Evolutionary conservation across 2,888 invertebrate species (phyloP), one percentile per base, ranked within the genome.

Genomic region (Atethmia centrago): DNA sequence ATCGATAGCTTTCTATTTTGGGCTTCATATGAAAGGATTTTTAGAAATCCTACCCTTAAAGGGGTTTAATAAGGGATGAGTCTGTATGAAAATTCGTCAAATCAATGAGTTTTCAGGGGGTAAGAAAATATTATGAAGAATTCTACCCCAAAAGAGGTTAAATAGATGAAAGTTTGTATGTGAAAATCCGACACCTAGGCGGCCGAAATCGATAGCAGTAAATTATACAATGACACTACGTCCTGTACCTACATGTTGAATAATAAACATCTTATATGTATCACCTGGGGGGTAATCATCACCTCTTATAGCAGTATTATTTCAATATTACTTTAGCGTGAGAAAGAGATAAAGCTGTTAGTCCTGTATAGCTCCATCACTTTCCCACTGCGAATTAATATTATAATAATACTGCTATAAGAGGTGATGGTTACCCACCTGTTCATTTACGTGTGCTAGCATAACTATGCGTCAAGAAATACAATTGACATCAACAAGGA

Each of bases 401-500:
- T n/a, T n/a, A n/a, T n/a, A n/a, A n/a, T n/a, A n/a, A n/a, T n/a
- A n/a, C n/a, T n/a, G n/a, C n/a, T n/a, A n/a, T n/a, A n/a, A n/a
- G n/a, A n/a, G n/a, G n/a, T n/a, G n/a, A n/a, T n/a, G n/a, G n/a
- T n/a, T n/a, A n/a, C n/a, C n/a, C n/a, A n/a, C 82, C 59, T 55
- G 70, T 56, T 55, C n/a, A 21, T 65, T 59, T 40, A 77, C 47
- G 53, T 64, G 49, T 31, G 45, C 53, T 71, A 59, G 49, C 67
- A 49, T 25, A 28, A 64, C n/a, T 25, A 75, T 40, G 59, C 58
- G 51, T 79, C 45, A 64, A 68, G 82, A 70, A 69, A 69, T 25
- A 71, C 36, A 69, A 68, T 71, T 55, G 31, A 19, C 14, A 58
- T 42, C 25, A 25, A 59, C 49, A 63, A 78, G 72, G 63, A 72